A percentile compares a stretch with the other conserved stretches of the same genome.
phyloP scores from a whole-genome alignment of 2,888 invertebrate species.

The Drosophila algonquin region DNA sequence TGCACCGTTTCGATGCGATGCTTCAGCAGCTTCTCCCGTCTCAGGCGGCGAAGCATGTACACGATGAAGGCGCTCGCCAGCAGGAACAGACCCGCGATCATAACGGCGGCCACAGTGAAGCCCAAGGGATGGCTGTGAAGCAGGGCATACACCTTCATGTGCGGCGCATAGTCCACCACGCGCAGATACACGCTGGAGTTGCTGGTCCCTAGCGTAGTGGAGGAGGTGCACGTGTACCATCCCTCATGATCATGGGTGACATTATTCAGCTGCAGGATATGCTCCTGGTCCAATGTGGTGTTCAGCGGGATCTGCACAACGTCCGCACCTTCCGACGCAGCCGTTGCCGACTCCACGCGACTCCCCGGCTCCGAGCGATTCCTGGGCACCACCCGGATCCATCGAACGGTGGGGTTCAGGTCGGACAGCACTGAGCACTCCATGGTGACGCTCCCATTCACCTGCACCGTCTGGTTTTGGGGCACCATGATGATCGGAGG shows the following conservation, averaged over 20 bases:
- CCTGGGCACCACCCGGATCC: constrained; percentile 86
- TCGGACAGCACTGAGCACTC: constrained; percentile 93
- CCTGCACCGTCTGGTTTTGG: constrained; percentile 90
- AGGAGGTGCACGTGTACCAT: constrained; percentile 97
- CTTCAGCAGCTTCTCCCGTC: constrained; percentile 92
- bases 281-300: constrained; percentile 77
- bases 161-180: constrained; percentile 86
- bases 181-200: constrained; percentile 92
- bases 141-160: constrained; percentile 59
- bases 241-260: constrained; percentile 95
- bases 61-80: constrained; percentile 84
- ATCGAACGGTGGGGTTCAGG: constrained; percentile 91
- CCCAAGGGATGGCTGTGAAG: constrained; percentile 85
- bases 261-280: constrained; percentile 91
- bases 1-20: constrained; percentile 92
- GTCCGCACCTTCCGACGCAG: background rate
- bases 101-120: constrained; percentile 86
- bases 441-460: constrained; percentile 89
- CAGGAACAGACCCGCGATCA: constrained; percentile 85
- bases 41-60: constrained; percentile 88
- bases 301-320: constrained; percentile 49
- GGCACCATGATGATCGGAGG: constrained; percentile 94
- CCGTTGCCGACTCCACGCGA: background rate
- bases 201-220: constrained; percentile 93
- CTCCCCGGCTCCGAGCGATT: constrained; percentile 48